Evolutionary conservation across 2,888 invertebrate species (phyloP).

Genomic region (Argyresthia goedartella): DNA sequence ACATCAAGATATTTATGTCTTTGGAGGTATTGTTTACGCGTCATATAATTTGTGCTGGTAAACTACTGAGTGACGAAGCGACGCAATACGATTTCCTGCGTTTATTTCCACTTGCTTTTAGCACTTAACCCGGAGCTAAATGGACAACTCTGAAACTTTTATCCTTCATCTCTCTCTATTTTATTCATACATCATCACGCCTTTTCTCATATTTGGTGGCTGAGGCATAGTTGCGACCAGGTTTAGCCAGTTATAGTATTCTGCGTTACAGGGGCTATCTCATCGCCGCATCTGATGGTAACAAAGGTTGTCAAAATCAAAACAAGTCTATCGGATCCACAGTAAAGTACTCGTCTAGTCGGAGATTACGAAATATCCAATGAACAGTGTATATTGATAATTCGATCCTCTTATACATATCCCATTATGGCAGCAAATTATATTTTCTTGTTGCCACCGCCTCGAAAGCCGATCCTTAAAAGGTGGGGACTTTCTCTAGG

Average conservation of each 20-base stretch:
- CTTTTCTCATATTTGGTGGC: too few relatives aligned
- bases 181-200: too few relatives aligned
- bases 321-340: not conserved
- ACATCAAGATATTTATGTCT: not conserved
- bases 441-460: conserved; percentile 12
- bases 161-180: too few relatives aligned
- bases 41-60: not conserved
- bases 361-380: conserved; percentile 16
- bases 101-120: not conserved
- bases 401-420: conserved; percentile 32
- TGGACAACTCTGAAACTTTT: too few relatives aligned
- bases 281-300: too few relatives aligned
- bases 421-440: conserved; percentile 43
- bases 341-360: not conserved
- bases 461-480: conserved; percentile 34
- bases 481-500: conserved; percentile 33
- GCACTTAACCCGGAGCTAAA: too few relatives aligned
- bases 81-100: not conserved
- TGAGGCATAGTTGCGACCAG: too few relatives aligned
- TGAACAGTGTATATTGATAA: conserved; percentile 30
- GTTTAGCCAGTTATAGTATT: too few relatives aligned
- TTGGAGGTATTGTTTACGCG: not conserved
- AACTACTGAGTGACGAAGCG: too few relatives aligned
- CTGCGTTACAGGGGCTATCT: too few relatives aligned
- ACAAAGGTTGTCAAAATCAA: too few relatives aligned